Evolutionary conservation across 2,797 vertebrate genomes (phyloP).

Genomic region (Yasuhikotakia modesta): DNA sequence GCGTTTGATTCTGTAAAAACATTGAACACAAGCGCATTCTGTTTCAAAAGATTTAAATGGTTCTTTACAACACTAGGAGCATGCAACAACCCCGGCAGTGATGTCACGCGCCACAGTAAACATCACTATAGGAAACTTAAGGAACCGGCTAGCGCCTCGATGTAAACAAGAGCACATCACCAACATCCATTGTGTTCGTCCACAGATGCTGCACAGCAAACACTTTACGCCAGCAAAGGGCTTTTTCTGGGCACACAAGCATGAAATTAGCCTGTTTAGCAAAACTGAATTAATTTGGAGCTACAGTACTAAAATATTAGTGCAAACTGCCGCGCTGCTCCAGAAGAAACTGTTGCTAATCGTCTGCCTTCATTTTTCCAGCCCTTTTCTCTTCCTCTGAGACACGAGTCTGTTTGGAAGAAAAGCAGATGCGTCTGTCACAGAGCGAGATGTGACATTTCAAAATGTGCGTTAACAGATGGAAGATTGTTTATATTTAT

Average conservation of each 20-base stretch:
- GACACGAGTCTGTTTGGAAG: slow-evolving; percentile 48
- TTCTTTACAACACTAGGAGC: no score
- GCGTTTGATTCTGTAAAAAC: no score
- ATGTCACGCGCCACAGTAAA: slow-evolving; percentile 28
- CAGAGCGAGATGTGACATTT: slow-evolving; percentile 53
- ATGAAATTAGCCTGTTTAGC: slow-evolving; percentile 64
- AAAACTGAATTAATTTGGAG: slow-evolving; percentile 61
- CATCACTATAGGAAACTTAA: slow-evolving; percentile 9
- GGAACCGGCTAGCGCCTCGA: slow-evolving; percentile 22
- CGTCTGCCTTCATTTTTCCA: slow-evolving; percentile 31
- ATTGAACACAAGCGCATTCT: no score
- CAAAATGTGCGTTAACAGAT: slow-evolving; percentile 53
- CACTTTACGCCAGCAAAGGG: slow-evolving; percentile 54
- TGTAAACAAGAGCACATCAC: slow-evolving; percentile 56
- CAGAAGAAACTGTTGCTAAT: slow-evolving; percentile 46
- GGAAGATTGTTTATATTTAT: slow-evolving; percentile 60
- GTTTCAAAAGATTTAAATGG: no score
- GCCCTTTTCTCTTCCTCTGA: slow-evolving; percentile 12
- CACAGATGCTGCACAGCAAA: slow-evolving; percentile 50
- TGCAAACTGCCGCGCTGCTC: slow-evolving; percentile 37
- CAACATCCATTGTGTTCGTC: slow-evolving; percentile 44
- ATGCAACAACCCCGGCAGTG: background rate
- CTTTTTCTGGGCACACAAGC: slow-evolving; percentile 58
- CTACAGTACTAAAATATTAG: slow-evolving; percentile 60
- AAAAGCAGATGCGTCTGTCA: slow-evolving; percentile 48